phyloP scores from a whole-genome alignment of 30 jellyfish, hydroid and myxozoan species.

The Haliclystus octoradiatus region DNA sequence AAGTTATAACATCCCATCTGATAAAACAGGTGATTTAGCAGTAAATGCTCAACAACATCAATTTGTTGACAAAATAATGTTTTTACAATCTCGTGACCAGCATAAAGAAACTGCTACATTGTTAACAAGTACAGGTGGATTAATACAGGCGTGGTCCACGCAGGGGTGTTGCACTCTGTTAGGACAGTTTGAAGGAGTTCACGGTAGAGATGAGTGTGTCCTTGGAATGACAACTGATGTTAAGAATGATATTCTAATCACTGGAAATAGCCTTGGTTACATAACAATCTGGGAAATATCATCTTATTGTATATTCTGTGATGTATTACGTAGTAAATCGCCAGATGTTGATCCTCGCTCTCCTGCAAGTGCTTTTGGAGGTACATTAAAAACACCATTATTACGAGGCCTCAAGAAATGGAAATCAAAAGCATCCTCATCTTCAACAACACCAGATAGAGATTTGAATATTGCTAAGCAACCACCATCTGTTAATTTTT shows the following conservation, averaged over 20 bases:
- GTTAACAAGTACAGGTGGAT: conserved; percentile 53
- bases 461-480: background rate
- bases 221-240: conserved; percentile 55
- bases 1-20: background rate
- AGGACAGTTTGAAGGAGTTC: conserved; percentile 63
- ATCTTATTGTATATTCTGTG: background rate
- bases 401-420: background rate
- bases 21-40: background rate
- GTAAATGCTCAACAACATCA: background rate
- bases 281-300: conserved; percentile 15
- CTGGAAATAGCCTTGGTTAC: conserved; percentile 77
- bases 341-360: conserved; percentile 1
- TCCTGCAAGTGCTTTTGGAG: background rate
- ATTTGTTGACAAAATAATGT: conserved; percentile 3
- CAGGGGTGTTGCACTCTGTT: conserved; percentile 52
- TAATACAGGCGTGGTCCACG: conserved; percentile 80
- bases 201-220: conserved; percentile 34
- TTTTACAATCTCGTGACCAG: conserved; percentile 42
- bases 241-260: conserved; percentile 35
- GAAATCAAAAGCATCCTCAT: background rate
- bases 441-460: background rate
- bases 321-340: background rate
- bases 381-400: background rate
- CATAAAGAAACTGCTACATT: conserved; percentile 52
- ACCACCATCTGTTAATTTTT: conserved; percentile 15